Conservation (phyloP, 2,888 invertebrate genomes). For the Microctonus aethiopoides region DNA sequence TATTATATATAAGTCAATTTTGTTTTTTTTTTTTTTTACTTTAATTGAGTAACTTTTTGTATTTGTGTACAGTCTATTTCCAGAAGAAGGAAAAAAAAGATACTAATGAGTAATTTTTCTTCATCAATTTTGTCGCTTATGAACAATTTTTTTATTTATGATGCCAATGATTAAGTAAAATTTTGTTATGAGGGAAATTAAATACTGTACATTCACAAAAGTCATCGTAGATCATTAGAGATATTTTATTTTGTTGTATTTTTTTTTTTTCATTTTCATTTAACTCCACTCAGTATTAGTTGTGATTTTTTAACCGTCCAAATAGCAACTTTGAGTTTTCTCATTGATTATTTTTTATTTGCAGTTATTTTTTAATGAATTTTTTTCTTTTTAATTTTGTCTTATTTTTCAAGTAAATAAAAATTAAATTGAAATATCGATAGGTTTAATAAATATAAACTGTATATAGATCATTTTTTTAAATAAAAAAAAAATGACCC, state of each 20-base stretch:
- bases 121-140: no score
- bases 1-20: background rate
- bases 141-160: no score
- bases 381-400: constrained; percentile 30
- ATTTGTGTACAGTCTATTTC: constrained; percentile 43
- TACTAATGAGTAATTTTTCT: no score
- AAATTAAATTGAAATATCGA: background rate
- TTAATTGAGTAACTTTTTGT: background rate
- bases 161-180: constrained; percentile 38
- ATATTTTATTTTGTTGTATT: constrained; percentile 41
- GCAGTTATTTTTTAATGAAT: constrained; percentile 41
- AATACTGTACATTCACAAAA: background rate
- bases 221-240: background rate
- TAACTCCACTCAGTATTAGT: constrained; percentile 56
- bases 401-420: constrained; percentile 4
- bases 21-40: background rate
- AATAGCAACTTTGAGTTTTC: constrained; percentile 54
- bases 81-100: constrained; percentile 35
- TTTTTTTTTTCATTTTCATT: constrained; percentile 40
- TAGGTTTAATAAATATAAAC: constrained; percentile 16
- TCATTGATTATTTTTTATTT: constrained; percentile 48
- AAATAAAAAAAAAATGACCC: background rate
- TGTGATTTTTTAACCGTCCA: constrained; percentile 64
- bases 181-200: background rate
- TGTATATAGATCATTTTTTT: constrained; percentile 36